phyloP scores from a whole-genome alignment of 1,140 invertebrate genomes.

The Meloidogyne hapla region DNA sequence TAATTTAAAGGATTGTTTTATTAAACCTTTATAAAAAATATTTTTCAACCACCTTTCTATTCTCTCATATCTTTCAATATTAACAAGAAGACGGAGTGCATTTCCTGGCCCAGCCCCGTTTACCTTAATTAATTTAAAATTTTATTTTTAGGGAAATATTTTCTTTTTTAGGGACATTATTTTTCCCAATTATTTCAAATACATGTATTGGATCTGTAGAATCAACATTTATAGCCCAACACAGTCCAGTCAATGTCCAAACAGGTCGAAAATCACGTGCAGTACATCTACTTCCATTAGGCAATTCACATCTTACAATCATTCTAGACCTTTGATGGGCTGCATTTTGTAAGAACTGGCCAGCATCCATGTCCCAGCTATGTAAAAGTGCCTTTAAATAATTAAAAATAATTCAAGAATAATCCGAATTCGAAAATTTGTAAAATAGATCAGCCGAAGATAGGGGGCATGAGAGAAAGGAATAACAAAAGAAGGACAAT shows the following conservation, averaged over 20 bases:
- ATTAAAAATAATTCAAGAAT: conserved; percentile 15
- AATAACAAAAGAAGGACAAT: not conserved
- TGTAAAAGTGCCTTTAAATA: conserved; percentile 51
- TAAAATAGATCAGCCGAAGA: no score
- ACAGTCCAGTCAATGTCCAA: conserved; percentile 62
- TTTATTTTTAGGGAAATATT: no score
- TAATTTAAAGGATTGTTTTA: no score
- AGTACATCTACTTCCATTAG: conserved; percentile 57
- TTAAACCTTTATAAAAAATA: not conserved
- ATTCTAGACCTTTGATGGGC: conserved; percentile 59
- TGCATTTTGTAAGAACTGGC: conserved; percentile 56
- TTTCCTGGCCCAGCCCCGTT: conserved; percentile 49
- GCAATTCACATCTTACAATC: conserved; percentile 57
- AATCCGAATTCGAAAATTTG: no score
- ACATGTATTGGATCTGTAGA: conserved; percentile 51
- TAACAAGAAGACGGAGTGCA: conserved; percentile 53
- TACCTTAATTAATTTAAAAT: not conserved
- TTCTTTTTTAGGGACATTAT: no score
- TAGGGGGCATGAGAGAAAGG: no score
- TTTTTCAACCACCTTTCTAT: conserved; percentile 47
- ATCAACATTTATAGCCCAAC: conserved; percentile 64
- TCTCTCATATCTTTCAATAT: conserved; percentile 61
- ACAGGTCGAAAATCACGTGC: conserved; percentile 54
- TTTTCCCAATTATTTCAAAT: no score
- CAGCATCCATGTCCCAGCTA: conserved; percentile 61